phyloP scores from a whole-genome alignment of 2,888 invertebrate genomes.

The Acanthosepion pharaonis region DNA sequence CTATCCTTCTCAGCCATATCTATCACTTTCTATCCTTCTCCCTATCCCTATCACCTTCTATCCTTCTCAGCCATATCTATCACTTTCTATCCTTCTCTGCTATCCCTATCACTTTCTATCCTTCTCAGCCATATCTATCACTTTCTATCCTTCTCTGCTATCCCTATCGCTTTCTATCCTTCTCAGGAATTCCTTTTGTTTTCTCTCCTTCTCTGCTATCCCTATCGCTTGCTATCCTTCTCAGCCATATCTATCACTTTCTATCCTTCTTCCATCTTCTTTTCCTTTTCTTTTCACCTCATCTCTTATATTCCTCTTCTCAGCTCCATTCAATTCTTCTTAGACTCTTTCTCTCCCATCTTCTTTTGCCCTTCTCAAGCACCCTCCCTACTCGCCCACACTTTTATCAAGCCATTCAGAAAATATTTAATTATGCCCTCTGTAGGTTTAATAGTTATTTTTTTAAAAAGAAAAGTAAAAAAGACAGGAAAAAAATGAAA shows the following conservation, averaged over 20 bases:
- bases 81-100: no score
- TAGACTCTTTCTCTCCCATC: not conserved
- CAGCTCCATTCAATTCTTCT: not conserved
- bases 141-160: not conserved
- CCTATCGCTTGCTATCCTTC: not conserved
- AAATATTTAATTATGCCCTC: not conserved
- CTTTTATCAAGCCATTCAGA: not conserved
- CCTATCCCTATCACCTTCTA: no score
- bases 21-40: no score
- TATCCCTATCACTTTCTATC: no score
- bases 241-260: not conserved
- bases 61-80: no score
- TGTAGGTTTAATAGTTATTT: not conserved
- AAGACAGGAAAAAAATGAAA: not conserved
- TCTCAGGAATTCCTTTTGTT: not conserved
- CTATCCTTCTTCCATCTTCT: not conserved
- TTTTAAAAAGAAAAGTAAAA: not conserved
- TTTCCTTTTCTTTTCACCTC: not conserved
- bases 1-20: no score
- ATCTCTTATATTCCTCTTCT: not conserved
- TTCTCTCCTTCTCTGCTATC: not conserved
- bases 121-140: not conserved
- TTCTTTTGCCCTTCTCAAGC: not conserved
- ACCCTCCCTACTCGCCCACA: not conserved
- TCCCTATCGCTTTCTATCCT: not conserved